Percentiles rank a stretch among this genome's conserved stretches.
Conservation (phyloP, 2,888 invertebrate genomes). For the Liopterus haemorrhoidalis region DNA sequence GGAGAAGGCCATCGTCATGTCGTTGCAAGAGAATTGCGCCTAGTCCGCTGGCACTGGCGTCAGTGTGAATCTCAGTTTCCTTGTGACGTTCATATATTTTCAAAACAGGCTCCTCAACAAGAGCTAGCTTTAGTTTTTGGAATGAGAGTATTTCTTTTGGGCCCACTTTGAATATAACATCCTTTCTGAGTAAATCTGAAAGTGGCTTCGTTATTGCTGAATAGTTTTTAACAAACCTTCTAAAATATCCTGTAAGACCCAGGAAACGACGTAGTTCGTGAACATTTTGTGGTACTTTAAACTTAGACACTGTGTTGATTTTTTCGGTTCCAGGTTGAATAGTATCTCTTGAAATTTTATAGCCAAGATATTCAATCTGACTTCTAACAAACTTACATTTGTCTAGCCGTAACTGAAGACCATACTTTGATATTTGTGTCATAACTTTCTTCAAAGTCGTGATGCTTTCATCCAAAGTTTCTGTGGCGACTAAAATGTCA, state of each 20-base stretch:
- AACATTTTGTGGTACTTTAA: slow-evolving; percentile 24
- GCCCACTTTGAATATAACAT: too few relatives aligned
- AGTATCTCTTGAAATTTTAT: slow-evolving; percentile 21
- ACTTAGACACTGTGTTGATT: slow-evolving; percentile 24
- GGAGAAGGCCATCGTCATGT: slow-evolving; percentile 22
- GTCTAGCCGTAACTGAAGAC: too few relatives aligned
- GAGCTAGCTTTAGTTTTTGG: too few relatives aligned
- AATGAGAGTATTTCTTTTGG: too few relatives aligned
- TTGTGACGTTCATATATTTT: slow-evolving; percentile 28
- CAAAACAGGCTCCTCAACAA: slow-evolving; percentile 28
- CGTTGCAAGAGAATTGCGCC: too few relatives aligned
- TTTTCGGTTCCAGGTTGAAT: slow-evolving; percentile 25
- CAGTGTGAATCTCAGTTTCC: slow-evolving; percentile 30
- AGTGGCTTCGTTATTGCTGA: slow-evolving; percentile 25
- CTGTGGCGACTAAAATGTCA: slow-evolving; percentile 30
- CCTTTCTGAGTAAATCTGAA: too few relatives aligned
- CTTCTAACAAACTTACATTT: slow-evolving; percentile 25
- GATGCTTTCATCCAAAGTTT: neutral
- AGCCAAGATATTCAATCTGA: slow-evolving; percentile 26
- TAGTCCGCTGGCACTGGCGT: slow-evolving; percentile 33
- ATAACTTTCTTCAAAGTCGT: neutral
- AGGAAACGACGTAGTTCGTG: slow-evolving; percentile 27
- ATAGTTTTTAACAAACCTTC: too few relatives aligned
- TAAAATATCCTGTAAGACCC: too few relatives aligned
- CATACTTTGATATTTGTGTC: neutral